These are phyloP conservation scores for Phortica variegata DNA, from an alignment of 1,140 invertebrate genomes.

Conservation along the genomic window DNA sequence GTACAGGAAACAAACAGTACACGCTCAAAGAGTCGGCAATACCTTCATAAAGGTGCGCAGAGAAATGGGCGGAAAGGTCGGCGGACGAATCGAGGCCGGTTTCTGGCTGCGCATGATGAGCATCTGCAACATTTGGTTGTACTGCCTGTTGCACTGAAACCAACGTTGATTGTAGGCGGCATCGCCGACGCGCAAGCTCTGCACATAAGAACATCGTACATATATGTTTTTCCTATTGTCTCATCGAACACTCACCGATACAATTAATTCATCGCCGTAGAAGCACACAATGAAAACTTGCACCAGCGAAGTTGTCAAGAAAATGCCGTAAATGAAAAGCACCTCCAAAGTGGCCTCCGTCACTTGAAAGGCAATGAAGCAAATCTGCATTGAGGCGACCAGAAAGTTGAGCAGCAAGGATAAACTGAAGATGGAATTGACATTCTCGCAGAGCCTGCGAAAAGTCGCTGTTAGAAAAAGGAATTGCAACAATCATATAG, in stretches of 20 bases:
- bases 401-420: conserved; percentile 44
- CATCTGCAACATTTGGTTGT: conserved; percentile 35
- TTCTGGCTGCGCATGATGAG: conserved; percentile 45
- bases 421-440: conserved; percentile 39
- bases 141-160: conserved; percentile 37
- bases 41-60: conserved; percentile 52
- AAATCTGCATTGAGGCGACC: conserved; percentile 46
- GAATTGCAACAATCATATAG: background rate
- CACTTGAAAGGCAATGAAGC: conserved; percentile 51
- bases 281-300: conserved; percentile 48
- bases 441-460: conserved; percentile 36
- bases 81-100: conserved; percentile 36
- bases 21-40: too few species aligned
- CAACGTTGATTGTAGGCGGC: conserved; percentile 50
- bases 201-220: background rate
- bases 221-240: background rate
- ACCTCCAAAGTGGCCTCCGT: conserved; percentile 41
- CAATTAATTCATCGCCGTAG: conserved; percentile 42
- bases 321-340: conserved; percentile 45
- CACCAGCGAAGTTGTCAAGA: conserved; percentile 45
- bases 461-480: background rate
- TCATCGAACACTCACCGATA: conserved; percentile 21
- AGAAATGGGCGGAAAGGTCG: conserved; percentile 47
- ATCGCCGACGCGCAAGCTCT: conserved; percentile 43
- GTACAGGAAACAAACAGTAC: too few species aligned